These are phyloP conservation scores for Ectemnius lituratus DNA, from an alignment of 2,888 invertebrate genomes.

Conservation along the genomic window DNA sequence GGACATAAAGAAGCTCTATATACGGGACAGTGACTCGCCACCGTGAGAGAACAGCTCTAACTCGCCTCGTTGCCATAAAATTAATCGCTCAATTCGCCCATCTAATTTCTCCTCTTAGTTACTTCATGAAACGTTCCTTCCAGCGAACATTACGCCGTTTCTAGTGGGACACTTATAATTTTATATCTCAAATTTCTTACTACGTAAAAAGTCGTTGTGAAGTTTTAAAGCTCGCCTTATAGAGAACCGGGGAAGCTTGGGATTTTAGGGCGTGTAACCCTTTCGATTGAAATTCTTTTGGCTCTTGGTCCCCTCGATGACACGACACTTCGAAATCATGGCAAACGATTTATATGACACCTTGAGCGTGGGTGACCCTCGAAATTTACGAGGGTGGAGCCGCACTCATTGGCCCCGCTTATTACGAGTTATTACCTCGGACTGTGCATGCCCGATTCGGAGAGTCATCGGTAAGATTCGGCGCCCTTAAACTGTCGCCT, in stretches of 20 bases:
- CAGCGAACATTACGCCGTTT: background rate
- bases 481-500: slow-evolving; percentile 27
- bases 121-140: background rate
- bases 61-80: slow-evolving; percentile 31
- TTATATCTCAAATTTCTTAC: no score
- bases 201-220: no score
- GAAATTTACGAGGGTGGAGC: slow-evolving; percentile 49
- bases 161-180: no score
- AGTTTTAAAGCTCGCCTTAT: background rate
- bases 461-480: slow-evolving; percentile 11
- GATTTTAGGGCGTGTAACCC: background rate
- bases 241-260: background rate
- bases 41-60: slow-evolving; percentile 23
- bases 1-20: slow-evolving; percentile 45
- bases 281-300: background rate
- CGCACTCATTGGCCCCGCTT: slow-evolving; percentile 52
- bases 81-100: slow-evolving; percentile 45
- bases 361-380: slow-evolving; percentile 30
- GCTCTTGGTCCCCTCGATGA: background rate
- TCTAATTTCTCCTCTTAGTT: slow-evolving; percentile 30
- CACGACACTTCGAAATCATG: slow-evolving; percentile 6
- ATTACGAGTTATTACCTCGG: slow-evolving; percentile 1
- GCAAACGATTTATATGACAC: slow-evolving; percentile 17
- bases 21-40: slow-evolving; percentile 9
- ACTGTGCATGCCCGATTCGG: slow-evolving; percentile 19